Evolutionary conservation across 1,140 invertebrate species (phyloP).

Genomic region (Potamilus streckersoni): DNA sequence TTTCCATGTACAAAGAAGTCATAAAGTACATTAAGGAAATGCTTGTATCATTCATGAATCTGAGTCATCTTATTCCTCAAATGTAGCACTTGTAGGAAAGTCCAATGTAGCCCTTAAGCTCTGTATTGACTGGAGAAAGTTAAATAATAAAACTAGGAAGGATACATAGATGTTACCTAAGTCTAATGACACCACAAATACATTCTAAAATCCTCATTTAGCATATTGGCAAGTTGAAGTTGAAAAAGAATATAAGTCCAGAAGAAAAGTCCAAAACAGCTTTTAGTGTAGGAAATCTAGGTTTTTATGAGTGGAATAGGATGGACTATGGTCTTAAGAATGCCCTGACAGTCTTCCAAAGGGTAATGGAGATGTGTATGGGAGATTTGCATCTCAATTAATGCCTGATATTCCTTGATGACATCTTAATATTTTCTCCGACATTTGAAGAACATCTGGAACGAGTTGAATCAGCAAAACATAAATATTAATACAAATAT

Average conservation of each 20-base stretch:
- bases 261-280: constrained; percentile 27
- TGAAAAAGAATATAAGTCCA: constrained; percentile 32
- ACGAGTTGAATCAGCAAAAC: no score
- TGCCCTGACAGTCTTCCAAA: constrained; percentile 44
- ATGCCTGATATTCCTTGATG: constrained; percentile 44
- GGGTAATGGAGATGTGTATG: constrained; percentile 43
- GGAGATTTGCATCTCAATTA: constrained; percentile 29
- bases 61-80: constrained; percentile 2
- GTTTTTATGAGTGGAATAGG: constrained; percentile 40
- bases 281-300: constrained; percentile 33
- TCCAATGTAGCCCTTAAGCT: constrained; percentile 9
- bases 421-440: constrained; percentile 36
- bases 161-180: constrained; percentile 10
- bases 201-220: constrained; percentile 19
- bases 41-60: constrained; percentile 8
- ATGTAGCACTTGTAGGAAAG: constrained; percentile 17
- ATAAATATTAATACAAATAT: no score
- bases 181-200: constrained; percentile 9
- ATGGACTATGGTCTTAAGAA: constrained; percentile 44
- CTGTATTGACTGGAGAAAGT: constrained; percentile 10
- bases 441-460: not conserved
- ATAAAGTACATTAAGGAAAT: constrained; percentile 14
- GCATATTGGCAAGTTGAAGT: constrained; percentile 67
- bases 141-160: not conserved
- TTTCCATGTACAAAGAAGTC: constrained; percentile 22